Evolutionary conservation across 2,113 vertebrate species (phyloP).

Genomic region (Scartelaos histophorus): DNA sequence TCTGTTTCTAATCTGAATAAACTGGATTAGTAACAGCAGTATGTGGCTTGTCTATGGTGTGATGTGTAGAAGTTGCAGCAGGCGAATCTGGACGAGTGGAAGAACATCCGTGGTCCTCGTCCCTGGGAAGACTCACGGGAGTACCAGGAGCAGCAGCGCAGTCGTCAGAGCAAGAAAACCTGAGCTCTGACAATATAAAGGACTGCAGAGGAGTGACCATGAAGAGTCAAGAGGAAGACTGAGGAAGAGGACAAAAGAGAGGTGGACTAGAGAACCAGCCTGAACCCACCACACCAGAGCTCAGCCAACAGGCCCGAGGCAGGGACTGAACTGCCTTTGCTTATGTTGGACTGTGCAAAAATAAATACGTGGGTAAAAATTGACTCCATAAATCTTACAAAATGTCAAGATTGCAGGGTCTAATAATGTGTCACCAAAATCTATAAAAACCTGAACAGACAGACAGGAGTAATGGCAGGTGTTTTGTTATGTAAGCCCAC

Average conservation of each 20-base stretch:
- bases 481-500: too few species aligned
- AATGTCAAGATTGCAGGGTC: not conserved
- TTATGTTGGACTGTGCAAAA: not conserved
- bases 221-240: not conserved
- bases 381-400: not conserved
- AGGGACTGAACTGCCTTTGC: not conserved
- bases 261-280: not conserved
- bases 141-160: constrained; percentile 80
- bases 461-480: not conserved
- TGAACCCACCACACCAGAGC: not conserved
- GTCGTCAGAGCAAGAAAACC: constrained; percentile 22
- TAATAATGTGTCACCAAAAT: not conserved
- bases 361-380: not conserved
- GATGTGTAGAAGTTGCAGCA: constrained; percentile 84
- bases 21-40: not conserved
- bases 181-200: constrained; percentile 9
- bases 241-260: not conserved
- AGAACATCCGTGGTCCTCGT: constrained; percentile 91
- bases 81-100: constrained; percentile 84
- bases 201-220: not conserved
- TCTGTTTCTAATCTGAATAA: not conserved
- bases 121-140: constrained; percentile 90
- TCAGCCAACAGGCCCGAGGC: not conserved
- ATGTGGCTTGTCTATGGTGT: constrained; percentile 3
- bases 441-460: not conserved